Evolutionary conservation across 2,113 vertebrate species (phyloP).

Genomic region (Odontesthes bonariensis): DNA sequence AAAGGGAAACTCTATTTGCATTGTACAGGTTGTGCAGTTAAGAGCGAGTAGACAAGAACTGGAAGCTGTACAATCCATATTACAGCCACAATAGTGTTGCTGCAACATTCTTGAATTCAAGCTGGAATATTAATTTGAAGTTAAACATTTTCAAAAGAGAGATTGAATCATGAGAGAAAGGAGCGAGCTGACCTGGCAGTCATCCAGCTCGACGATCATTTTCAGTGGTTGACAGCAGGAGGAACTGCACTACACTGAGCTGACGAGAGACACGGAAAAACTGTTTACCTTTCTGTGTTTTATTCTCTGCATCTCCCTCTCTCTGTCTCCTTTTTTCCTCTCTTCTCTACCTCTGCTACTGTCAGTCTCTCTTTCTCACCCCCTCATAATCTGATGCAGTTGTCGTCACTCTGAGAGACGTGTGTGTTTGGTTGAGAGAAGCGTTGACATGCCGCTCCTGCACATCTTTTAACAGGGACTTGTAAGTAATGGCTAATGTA

Average conservation of each 20-base stretch:
- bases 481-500: constrained; percentile 63
- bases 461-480: constrained; percentile 74
- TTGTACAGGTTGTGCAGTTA: too few species aligned
- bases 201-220: constrained; percentile 59
- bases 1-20: constrained; percentile 19
- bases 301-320: constrained; percentile 22
- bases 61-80: neutral
- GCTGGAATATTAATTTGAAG: constrained; percentile 5
- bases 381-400: constrained; percentile 69
- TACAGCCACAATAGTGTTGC: neutral
- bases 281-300: constrained; percentile 60
- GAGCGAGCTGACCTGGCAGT: constrained; percentile 59
- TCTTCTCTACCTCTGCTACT: constrained; percentile 19
- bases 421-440: constrained; percentile 65
- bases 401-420: constrained; percentile 65
- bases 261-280: constrained; percentile 67
- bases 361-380: constrained; percentile 72
- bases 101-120: neutral
- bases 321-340: constrained; percentile 5
- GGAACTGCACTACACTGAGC: constrained; percentile 53
- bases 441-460: constrained; percentile 55
- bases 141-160: constrained; percentile 4
- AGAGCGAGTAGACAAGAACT: neutral
- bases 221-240: constrained; percentile 70
- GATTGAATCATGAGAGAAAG: constrained; percentile 7